phyloP scores from a whole-genome alignment of 1,140 invertebrate genomes.

The Temnothorax curvispinosus region DNA sequence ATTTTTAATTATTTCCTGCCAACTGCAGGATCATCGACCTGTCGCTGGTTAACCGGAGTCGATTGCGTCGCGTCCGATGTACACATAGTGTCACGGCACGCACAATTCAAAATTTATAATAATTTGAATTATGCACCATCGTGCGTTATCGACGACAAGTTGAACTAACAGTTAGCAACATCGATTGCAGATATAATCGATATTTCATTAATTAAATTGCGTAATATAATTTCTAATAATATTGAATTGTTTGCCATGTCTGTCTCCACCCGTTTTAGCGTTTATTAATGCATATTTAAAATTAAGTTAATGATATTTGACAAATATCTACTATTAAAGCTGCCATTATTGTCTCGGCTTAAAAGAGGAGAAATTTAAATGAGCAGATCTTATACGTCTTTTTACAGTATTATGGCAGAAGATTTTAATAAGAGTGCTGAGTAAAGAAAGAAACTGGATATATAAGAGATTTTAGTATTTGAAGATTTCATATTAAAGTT shows the following conservation, averaged over 20 bases:
- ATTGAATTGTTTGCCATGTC: background rate
- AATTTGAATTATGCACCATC: constrained; percentile 12
- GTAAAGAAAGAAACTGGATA: constrained; percentile 37
- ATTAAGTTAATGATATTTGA: constrained; percentile 16
- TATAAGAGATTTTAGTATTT: constrained; percentile 49
- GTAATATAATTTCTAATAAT: constrained; percentile 14
- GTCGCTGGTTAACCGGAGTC: constrained; percentile 62
- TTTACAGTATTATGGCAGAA: background rate
- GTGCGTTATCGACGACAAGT: background rate
- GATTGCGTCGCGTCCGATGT: constrained; percentile 51
- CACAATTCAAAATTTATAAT: constrained; percentile 37
- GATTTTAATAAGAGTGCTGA: constrained; percentile 52
- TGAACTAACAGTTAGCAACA: background rate
- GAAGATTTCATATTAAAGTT: constrained; percentile 54
- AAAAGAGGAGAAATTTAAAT: constrained; percentile 33
- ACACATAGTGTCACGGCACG: constrained; percentile 46
- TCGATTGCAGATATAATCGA: constrained; percentile 2
- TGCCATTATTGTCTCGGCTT: constrained; percentile 10
- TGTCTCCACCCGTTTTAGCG: background rate
- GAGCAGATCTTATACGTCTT: background rate
- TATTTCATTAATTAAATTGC: constrained; percentile 43
- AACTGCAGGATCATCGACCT: constrained; percentile 65
- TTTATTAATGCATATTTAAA: constrained; percentile 21
- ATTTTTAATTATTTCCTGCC: constrained; percentile 74
- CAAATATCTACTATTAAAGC: background rate